Base-by-base conservation (phyloP, 2,113 vertebrate species). In the Daubentonia madagascariensis region DNA sequence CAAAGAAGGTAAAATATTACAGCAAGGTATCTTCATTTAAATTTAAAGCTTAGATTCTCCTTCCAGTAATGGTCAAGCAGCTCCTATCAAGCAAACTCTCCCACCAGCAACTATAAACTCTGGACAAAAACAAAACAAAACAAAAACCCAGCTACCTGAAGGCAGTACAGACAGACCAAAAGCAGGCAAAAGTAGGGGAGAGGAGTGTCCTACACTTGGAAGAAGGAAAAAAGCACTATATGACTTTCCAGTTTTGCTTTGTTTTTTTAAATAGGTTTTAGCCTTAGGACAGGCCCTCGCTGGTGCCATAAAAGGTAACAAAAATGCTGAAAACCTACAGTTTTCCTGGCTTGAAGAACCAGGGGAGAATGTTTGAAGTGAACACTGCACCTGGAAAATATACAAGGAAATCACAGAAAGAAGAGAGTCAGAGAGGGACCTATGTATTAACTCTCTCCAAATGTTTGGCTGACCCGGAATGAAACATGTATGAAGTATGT, bases 1-100 rank as follows among this genome's bases (percentile, higher is more conserved):
- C 35, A 98, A 98, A 95, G 79, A 88, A 98, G 80, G 93, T 94
- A 98, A 97, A 97, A 98, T 28, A 89, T 86, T 96, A 97, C 84
- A 98, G 95, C 65, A 91, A 67, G 18, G 45, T 78, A 96, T 92
- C 32, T 72, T 96, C 50, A 90, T 90, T 95, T 94, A 96, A 81
- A 90, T 97, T 94, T 96, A 87, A 88, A 89, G 30, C 13, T 98
- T 96, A 95, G 10, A 90, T 63, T 86, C 68, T 79, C 14, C 43
- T 89, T 93, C 73, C 37, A 90, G n/a, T 75, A 89, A 90, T 93
- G n/a, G 54, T 85, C 57, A 95, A 89, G 40, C 30, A 91, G 14
- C 32, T 72, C 25, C 65, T 78, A 76, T 23, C 45, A 88, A 96
- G 59, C 61, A 40, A 91, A 94, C 1, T 22, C 28, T 73, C 57